These are phyloP conservation scores for Lagenorhynchus albirostris DNA, from an alignment of 2,113 vertebrate genomes.

Conservation along the genomic window DNA sequence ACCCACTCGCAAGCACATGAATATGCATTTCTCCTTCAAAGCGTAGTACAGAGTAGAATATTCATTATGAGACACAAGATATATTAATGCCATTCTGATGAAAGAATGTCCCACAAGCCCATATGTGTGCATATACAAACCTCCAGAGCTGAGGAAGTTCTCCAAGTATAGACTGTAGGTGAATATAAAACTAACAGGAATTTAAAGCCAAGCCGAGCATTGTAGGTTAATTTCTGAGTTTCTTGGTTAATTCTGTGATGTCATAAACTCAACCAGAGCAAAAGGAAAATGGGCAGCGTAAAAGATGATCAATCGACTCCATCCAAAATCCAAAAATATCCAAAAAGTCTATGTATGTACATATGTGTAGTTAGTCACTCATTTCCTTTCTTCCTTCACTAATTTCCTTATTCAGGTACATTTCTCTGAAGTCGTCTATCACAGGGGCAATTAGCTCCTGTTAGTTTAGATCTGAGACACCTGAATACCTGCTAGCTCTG, in stretches of 20 bases:
- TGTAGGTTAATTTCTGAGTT: not conserved
- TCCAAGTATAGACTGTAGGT: not conserved
- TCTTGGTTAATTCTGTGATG: not conserved
- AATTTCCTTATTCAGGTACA: not conserved
- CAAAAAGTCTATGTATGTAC: not conserved
- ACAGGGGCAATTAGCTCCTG: not conserved
- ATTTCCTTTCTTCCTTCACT: not conserved
- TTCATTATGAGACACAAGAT: not conserved
- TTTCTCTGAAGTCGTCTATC: not conserved
- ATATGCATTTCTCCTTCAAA: conserved; percentile 42
- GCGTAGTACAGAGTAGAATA: not conserved
- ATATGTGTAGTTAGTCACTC: not conserved
- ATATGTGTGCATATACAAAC: not conserved
- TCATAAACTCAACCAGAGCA: not conserved
- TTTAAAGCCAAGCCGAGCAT: not conserved
- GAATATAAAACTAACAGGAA: not conserved
- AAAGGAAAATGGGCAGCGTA: not conserved
- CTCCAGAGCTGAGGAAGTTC: not conserved
- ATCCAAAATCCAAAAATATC: not conserved
- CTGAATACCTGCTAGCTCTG: not conserved
- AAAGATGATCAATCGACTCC: not conserved
- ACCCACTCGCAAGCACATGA: not conserved
- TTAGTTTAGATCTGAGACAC: not conserved
- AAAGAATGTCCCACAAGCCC: not conserved
- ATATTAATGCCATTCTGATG: not conserved